Percentiles rank a stretch among this genome's conserved stretches.
phyloP scores from a whole-genome alignment of 2,797 vertebrate species.

The Malacoctenus gilli region DNA sequence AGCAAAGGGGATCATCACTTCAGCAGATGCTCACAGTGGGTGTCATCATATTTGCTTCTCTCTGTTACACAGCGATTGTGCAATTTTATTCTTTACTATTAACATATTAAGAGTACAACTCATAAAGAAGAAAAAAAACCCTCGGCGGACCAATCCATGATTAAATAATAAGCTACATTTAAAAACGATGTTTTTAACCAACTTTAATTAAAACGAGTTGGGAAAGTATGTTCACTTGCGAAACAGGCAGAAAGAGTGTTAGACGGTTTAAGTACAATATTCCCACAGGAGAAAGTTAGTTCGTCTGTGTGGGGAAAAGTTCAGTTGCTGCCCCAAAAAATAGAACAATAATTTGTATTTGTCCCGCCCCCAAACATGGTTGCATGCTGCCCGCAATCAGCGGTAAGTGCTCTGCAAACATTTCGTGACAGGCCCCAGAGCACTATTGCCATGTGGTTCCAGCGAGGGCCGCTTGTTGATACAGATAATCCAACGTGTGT shows the following conservation, averaged over 20 bases:
- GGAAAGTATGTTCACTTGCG: slow-evolving; percentile 24
- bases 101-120: slow-evolving; percentile 28
- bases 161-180: slow-evolving; percentile 13
- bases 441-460: slow-evolving; percentile 53
- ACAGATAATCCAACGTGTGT: slow-evolving; percentile 69
- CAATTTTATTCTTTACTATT: slow-evolving; percentile 32
- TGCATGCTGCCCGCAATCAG: slow-evolving; percentile 21
- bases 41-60: slow-evolving; percentile 28
- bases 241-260: too few relatives aligned
- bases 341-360: slow-evolving; percentile 15
- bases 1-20: slow-evolving; percentile 56
- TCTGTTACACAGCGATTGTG: slow-evolving; percentile 2
- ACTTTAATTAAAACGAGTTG: slow-evolving; percentile 20
- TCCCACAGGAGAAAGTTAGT: slow-evolving; percentile 50
- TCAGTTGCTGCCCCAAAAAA: slow-evolving; percentile 10
- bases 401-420: slow-evolving; percentile 41
- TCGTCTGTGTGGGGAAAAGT: slow-evolving; percentile 2
- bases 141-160: not conserved
- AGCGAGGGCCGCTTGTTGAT: slow-evolving; percentile 61
- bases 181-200: too few relatives aligned
- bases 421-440: slow-evolving; percentile 54
- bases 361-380: slow-evolving; percentile 19
- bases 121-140: slow-evolving; percentile 7
- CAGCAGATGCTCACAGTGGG: slow-evolving; percentile 39
- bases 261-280: too few relatives aligned